Conservation (phyloP, 2,797 vertebrate species). For the Callimico goeldii region DNA sequence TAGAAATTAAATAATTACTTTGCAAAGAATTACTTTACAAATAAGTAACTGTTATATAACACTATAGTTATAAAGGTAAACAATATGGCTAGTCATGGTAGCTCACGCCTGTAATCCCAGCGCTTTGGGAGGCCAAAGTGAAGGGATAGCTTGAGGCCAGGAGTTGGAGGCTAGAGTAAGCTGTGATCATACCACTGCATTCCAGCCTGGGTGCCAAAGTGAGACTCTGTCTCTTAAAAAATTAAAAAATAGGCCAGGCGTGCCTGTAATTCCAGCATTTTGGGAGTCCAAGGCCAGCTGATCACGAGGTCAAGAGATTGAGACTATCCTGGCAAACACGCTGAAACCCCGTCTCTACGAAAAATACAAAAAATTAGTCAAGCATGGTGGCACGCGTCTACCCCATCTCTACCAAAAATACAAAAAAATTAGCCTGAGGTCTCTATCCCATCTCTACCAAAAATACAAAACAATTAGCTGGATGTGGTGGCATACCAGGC, state of each 20-base stretch:
- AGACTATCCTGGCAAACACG: not conserved
- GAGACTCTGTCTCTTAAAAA: not conserved
- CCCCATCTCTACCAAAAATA: too few relatives aligned
- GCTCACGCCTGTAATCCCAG: too few relatives aligned
- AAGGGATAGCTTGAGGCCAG: too few relatives aligned
- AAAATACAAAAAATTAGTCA: too few relatives aligned
- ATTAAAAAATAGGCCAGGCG: not conserved
- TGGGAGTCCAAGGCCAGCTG: not conserved
- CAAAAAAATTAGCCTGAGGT: too few relatives aligned
- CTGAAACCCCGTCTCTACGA: not conserved
- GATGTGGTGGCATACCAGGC: too few relatives aligned
- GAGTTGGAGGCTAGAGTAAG: too few relatives aligned
- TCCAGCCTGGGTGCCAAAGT: not conserved
- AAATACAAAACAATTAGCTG: too few relatives aligned
- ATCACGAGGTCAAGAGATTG: not conserved
- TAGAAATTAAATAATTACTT: not conserved
- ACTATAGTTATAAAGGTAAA: not conserved
- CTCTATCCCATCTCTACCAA: too few relatives aligned
- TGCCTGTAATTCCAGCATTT: not conserved
- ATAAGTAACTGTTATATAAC: not conserved
- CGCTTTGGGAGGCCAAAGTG: too few relatives aligned
- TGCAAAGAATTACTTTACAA: not conserved
- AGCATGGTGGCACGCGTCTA: too few relatives aligned
- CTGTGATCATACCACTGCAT: not conserved
- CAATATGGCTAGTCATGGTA: not conserved